A percentile compares a stretch with the other conserved stretches of the same genome.
Conservation (phyloP, 2,888 invertebrate genomes). For the Panzeria rudis region DNA sequence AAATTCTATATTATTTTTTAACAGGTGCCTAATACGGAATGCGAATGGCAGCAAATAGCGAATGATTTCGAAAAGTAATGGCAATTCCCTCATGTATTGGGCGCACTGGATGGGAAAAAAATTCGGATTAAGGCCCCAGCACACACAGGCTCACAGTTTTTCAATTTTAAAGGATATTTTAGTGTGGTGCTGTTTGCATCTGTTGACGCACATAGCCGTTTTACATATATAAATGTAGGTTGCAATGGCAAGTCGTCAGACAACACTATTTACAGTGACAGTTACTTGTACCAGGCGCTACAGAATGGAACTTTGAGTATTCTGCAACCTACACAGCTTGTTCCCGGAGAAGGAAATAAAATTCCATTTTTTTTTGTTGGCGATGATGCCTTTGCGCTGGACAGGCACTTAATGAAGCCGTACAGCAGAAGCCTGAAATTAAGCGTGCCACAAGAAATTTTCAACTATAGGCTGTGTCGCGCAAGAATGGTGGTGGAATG, state of each 20-base stretch:
- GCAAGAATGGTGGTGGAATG: constrained; percentile 6
- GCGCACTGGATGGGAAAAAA: constrained; percentile 54
- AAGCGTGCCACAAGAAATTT: no score
- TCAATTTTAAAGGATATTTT: constrained; percentile 46
- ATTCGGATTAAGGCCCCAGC: constrained; percentile 45
- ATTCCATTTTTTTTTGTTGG: constrained; percentile 39
- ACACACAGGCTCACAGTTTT: constrained; percentile 41
- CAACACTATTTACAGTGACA: not conserved
- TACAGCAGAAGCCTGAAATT: constrained; percentile 1
- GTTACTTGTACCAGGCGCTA: not conserved
- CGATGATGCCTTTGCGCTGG: constrained; percentile 29
- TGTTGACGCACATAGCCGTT: no score
- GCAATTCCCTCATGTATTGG: not conserved
- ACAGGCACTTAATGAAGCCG: constrained; percentile 38
- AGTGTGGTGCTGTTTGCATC: no score
- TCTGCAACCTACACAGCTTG: not conserved
- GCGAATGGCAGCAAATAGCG: not conserved
- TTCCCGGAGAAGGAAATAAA: constrained; percentile 15
- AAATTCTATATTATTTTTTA: constrained; percentile 9
- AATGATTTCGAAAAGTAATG: not conserved
- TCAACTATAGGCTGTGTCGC: constrained; percentile 21
- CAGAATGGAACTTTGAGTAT: constrained; percentile 14
- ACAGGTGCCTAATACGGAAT: constrained; percentile 18
- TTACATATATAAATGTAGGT: constrained; percentile 2
- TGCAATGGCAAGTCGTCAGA: constrained; percentile 9